Evolutionary conservation across 2,888 invertebrate species (phyloP).

Genomic region (Chaitophorus viminalis): DNA sequence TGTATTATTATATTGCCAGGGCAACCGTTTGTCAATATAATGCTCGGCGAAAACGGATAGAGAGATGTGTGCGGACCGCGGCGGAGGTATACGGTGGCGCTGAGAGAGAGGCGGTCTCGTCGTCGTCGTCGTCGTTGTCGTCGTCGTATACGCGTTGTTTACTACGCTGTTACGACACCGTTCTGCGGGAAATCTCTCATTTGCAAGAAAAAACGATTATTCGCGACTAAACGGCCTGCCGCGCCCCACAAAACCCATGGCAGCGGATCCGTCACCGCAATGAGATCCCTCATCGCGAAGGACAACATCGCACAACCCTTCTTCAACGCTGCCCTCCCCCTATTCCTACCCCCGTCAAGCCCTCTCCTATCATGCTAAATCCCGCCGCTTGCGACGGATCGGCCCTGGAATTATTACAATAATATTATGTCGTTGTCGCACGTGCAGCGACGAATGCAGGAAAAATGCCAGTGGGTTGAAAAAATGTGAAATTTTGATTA

Average conservation of each 20-base stretch:
- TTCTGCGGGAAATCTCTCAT: constrained; percentile 51
- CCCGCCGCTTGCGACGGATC: neutral
- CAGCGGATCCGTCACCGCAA: neutral
- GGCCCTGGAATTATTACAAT: neutral
- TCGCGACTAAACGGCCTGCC: constrained; percentile 33
- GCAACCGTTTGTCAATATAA: constrained; percentile 54
- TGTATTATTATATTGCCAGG: constrained; percentile 21
- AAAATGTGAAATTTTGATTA: too few relatives aligned
- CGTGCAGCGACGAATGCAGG: too few relatives aligned
- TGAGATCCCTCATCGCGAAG: neutral
- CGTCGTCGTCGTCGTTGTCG: neutral
- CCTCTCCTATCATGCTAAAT: neutral
- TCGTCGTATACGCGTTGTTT: constrained; percentile 28
- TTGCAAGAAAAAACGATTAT: constrained; percentile 54
- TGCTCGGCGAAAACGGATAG: neutral
- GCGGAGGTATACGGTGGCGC: neutral
- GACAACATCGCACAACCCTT: constrained; percentile 24
- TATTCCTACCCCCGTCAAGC: neutral
- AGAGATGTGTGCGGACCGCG: neutral
- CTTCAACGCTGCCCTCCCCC: neutral
- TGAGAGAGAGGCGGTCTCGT: neutral
- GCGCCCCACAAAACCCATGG: neutral
- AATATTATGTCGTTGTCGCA: neutral
- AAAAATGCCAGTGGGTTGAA: too few relatives aligned
- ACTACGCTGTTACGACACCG: constrained; percentile 26